Evolutionary conservation across 2,888 invertebrate genomes (phyloP).

Genomic region (Drosophila cracens): DNA sequence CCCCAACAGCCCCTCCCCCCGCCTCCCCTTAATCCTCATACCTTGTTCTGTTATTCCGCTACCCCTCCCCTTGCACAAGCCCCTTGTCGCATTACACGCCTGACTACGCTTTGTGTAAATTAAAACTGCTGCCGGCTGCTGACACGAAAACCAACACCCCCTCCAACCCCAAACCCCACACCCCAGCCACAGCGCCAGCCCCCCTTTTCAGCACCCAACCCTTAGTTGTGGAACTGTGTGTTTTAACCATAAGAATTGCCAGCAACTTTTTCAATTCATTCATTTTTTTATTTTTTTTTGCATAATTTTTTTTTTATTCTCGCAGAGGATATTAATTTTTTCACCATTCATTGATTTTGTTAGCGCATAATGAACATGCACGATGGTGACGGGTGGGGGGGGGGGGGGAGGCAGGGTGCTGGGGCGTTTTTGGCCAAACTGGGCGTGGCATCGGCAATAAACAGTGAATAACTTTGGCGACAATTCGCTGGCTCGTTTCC

Average conservation of each 20-base stretch:
- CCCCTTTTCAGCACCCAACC: neutral
- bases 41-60: neutral
- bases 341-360: slow-evolving; percentile 82
- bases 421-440: slow-evolving; percentile 2
- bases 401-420: neutral
- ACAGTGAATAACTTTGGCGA: slow-evolving; percentile 15
- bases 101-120: slow-evolving; percentile 81
- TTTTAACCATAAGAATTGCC: slow-evolving; percentile 52
- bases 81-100: slow-evolving; percentile 70
- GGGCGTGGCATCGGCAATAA: slow-evolving; percentile 33
- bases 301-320: slow-evolving; percentile 33
- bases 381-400: neutral
- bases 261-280: slow-evolving; percentile 35
- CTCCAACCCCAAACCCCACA: neutral
- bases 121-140: slow-evolving; percentile 75
- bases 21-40: neutral
- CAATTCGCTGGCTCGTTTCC: slow-evolving; percentile 55
- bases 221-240: neutral
- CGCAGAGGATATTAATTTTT: slow-evolving; percentile 84
- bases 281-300: slow-evolving; percentile 6
- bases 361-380: slow-evolving; percentile 68
- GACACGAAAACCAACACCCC: slow-evolving; percentile 24
- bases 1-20: neutral
- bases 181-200: neutral
- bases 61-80: neutral